Evolutionary conservation across 2,888 invertebrate species (phyloP), one percentile per base, ranked within the genome.

Genomic region (Nudaria mundana): DNA sequence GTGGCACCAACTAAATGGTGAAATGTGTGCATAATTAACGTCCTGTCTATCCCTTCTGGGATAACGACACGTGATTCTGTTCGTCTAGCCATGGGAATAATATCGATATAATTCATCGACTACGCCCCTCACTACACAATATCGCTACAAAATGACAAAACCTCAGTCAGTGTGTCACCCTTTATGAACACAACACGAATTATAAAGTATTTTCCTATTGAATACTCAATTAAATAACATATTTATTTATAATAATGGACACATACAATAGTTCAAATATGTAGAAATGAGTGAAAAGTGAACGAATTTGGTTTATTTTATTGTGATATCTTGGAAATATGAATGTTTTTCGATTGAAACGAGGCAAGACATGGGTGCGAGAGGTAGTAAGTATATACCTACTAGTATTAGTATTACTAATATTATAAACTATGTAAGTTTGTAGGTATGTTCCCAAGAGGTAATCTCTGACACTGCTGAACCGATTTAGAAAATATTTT

Each of bases 361-460:
- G 84, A 43, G 71, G 68, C n/a, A 83, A 78, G 56, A 86, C 85
- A 35, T 86, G 85, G 84, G 74, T 81, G 44, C 71, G 74, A 38
- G 82, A 81, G 81, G 83, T 84, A 72, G 48, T 30, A 29, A n/a
- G n/a, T n/a, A n/a, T n/a, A n/a, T n/a, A n/a, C n/a, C n/a, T n/a
- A n/a, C n/a, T n/a, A n/a, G n/a, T n/a, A n/a, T n/a, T n/a, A n/a
- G n/a, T n/a, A n/a, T n/a, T n/a, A n/a, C n/a, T 20, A 8, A 11
- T 16, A 43, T 15, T 28, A 28, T 28, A 28, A 14, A n/a, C n/a
- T 28, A 28, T 13, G 40, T 12, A 40, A 40, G 33, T 30, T 39
- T 18, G 6, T 20, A 20, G 20, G 20, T 20, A 20, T 20, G n/a
- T n/a, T n/a, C n/a, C n/a, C n/a, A n/a, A n/a, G n/a, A n/a, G n/a